Percentiles rank a stretch among this genome's conserved stretches.
Evolutionary conservation across 2,888 invertebrate genomes (phyloP).

Genomic region (Agrotis ipsilon): DNA sequence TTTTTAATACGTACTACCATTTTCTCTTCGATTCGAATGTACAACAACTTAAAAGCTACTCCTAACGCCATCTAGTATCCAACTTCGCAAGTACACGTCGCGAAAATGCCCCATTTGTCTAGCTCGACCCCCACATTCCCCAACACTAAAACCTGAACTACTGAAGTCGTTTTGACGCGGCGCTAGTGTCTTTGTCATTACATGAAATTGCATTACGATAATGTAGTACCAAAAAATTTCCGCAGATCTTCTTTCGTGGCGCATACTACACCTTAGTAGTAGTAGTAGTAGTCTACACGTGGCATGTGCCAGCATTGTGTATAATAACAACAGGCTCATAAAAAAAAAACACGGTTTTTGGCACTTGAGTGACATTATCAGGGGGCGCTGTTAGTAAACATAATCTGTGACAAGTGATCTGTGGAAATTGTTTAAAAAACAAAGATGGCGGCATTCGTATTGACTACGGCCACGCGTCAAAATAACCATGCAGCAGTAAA

Average conservation of each 20-base stretch:
- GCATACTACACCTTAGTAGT: conserved; percentile 34
- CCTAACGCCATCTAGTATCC: conserved; percentile 35
- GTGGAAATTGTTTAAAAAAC: not conserved
- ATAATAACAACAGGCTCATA: conserved; percentile 22
- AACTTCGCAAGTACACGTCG: not conserved
- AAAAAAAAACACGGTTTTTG: not conserved
- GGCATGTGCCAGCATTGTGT: conserved; percentile 51
- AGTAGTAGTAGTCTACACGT: conserved; percentile 28
- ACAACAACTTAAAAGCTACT: too few species aligned
- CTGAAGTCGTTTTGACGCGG: too few species aligned
- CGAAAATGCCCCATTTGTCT: conserved; percentile 19
- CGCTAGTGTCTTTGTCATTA: too few species aligned
- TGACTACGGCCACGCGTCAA: not conserved
- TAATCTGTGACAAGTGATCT: too few species aligned
- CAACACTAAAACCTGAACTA: conserved; percentile 18
- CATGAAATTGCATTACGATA: too few species aligned
- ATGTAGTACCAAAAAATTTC: too few species aligned
- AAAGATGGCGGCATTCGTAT: not conserved
- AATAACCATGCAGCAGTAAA: not conserved
- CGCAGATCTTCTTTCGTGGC: too few species aligned
- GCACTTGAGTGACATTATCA: not conserved
- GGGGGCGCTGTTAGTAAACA: not conserved
- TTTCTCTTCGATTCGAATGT: too few species aligned
- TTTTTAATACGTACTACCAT: too few species aligned
- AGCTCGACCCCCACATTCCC: conserved; percentile 27